These are phyloP conservation scores for Cryptocheilus praepositus DNA, from an alignment of 2,888 invertebrate genomes.

Conservation along the genomic window DNA sequence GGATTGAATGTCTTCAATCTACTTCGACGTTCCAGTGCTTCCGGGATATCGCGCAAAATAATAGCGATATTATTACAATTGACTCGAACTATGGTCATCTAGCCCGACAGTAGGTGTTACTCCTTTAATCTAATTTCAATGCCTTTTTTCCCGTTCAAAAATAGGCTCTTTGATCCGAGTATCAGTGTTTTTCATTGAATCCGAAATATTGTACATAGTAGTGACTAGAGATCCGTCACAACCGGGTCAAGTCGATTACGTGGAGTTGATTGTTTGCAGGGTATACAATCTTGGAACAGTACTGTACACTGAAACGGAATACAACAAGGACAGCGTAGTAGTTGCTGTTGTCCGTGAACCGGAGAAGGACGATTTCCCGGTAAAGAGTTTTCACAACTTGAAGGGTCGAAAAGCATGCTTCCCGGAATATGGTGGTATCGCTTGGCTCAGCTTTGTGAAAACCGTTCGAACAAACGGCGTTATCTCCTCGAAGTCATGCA, in stretches of 20 bases:
- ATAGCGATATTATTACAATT: conserved; percentile 79
- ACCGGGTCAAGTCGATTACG: too few relatives aligned
- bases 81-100: conserved; percentile 81
- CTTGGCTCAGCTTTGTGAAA: conserved; percentile 80
- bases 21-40: conserved; percentile 77
- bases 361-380: conserved; percentile 51
- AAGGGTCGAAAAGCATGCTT: conserved; percentile 79
- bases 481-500: conserved; percentile 76
- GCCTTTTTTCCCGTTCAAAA: too few relatives aligned
- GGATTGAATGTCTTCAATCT: conserved; percentile 77
- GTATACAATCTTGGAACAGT: conserved; percentile 78
- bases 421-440: conserved; percentile 82
- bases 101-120: conserved; percentile 77
- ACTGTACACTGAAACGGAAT: conserved; percentile 79
- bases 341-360: conserved; percentile 77
- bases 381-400: conserved; percentile 78
- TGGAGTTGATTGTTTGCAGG: conserved; percentile 66
- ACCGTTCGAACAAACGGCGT: conserved; percentile 76
- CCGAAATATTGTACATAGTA: too few relatives aligned
- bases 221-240: too few relatives aligned
- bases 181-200: too few relatives aligned
- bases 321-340: conserved; percentile 75
- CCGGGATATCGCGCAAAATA: conserved; percentile 75
- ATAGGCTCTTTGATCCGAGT: too few relatives aligned
- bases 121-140: too few relatives aligned